These are phyloP conservation scores for Eriocheir sinensis DNA, from an alignment of 1,140 invertebrate species.

Conservation along the genomic window DNA sequence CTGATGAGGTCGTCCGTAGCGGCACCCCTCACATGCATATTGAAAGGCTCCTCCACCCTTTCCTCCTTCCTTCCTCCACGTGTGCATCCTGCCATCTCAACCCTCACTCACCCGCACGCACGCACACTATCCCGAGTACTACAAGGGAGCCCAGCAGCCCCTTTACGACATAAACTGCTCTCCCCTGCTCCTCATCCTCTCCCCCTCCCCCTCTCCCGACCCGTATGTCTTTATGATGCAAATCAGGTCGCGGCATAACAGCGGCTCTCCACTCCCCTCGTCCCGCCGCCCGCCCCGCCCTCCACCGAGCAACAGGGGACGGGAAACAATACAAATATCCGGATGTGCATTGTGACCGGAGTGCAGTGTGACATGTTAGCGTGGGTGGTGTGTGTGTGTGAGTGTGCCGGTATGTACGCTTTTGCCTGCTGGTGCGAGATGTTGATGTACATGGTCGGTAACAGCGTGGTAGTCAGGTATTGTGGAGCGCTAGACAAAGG, in stretches of 20 bases:
- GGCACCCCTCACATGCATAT: not conserved
- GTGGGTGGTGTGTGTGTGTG: too few relatives aligned
- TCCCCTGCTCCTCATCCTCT: not conserved
- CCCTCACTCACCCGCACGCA: not conserved
- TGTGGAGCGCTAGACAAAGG: too few relatives aligned
- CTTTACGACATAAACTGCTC: not conserved
- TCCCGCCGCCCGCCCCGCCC: not conserved
- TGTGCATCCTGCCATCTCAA: not conserved
- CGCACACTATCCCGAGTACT: not conserved
- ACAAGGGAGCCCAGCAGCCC: not conserved
- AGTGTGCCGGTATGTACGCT: too few relatives aligned
- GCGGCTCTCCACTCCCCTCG: not conserved
- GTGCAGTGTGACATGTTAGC: too few relatives aligned
- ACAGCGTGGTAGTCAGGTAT: too few relatives aligned
- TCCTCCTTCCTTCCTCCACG: not conserved
- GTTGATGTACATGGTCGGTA: too few relatives aligned
- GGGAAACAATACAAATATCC: not conserved
- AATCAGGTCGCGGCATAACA: not conserved
- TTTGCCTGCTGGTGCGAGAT: too few relatives aligned
- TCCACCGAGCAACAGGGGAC: not conserved
- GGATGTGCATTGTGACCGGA: too few relatives aligned
- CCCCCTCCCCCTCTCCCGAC: conserved; percentile 6
- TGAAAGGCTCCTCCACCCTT: not conserved
- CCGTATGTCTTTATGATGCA: not conserved
- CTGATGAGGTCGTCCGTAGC: not conserved